Conservation (phyloP, 2,888 invertebrate genomes). For the Dicyrtoma fusca region DNA sequence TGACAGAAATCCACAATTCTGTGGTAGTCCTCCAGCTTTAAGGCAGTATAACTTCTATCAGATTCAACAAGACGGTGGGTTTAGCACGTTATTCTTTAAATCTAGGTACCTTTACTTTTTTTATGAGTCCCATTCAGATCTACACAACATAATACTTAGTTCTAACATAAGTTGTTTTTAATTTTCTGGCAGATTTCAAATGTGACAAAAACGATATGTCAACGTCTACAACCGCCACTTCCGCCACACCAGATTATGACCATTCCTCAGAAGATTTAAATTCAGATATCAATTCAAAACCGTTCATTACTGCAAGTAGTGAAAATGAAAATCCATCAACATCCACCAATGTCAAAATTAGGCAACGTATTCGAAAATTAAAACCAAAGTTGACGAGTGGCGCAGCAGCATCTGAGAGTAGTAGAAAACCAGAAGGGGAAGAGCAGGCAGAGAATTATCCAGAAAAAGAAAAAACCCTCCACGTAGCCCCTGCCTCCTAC, state of each 20-base stretch:
- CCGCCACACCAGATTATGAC: conserved; percentile 55
- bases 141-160: background rate
- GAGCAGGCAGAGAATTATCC: too few species aligned
- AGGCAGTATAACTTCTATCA: conserved; percentile 83
- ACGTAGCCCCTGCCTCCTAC: background rate
- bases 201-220: conserved; percentile 56
- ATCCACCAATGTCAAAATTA: conserved; percentile 8
- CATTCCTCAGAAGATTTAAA: conserved; percentile 41
- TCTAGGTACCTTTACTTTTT: background rate
- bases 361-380: conserved; percentile 13
- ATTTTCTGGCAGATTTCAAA: conserved; percentile 48
- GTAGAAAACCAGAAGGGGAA: too few species aligned
- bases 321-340: conserved; percentile 9
- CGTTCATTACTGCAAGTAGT: conserved; percentile 7
- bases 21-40: conserved; percentile 79
- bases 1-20: conserved; percentile 62
- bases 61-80: conserved; percentile 78
- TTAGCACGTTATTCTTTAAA: too few species aligned
- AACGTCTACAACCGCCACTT: conserved; percentile 57
- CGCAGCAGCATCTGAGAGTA: too few species aligned
- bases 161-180: background rate
- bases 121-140: too few species aligned
- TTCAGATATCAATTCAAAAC: conserved; percentile 41
- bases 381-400: background rate
- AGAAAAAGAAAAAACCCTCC: background rate